A percentile compares a stretch with the other conserved stretches of the same genome.
These are phyloP conservation scores for Hylaeus anthracinus DNA, from an alignment of 1,140 invertebrate genomes.

Conservation along the genomic window DNA sequence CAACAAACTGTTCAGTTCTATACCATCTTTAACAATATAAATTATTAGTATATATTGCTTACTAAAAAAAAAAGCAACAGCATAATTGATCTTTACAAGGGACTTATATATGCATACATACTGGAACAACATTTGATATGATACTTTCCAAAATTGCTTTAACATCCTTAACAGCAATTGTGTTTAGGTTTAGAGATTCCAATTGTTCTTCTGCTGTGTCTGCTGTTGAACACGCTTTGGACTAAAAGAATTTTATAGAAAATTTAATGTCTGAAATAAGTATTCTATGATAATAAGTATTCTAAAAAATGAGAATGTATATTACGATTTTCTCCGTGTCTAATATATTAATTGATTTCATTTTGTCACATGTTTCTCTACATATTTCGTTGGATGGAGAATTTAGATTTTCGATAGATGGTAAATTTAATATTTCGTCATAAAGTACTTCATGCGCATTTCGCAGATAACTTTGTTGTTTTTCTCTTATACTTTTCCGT, in stretches of 20 bases:
- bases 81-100: background rate
- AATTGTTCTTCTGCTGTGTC: background rate
- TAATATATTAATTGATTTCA: background rate
- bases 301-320: background rate
- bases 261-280: background rate
- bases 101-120: background rate
- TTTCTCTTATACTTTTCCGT: conserved; percentile 68
- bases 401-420: conserved; percentile 6
- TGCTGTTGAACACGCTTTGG: background rate
- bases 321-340: background rate
- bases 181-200: background rate
- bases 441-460: conserved; percentile 59
- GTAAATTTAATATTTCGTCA: conserved; percentile 55
- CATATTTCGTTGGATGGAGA: background rate
- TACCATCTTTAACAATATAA: background rate
- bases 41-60: no score
- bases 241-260: conserved; percentile 1
- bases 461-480: conserved; percentile 59
- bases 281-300: background rate
- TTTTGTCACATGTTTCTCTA: background rate
- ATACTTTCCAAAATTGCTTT: conserved; percentile 2
- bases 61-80: no score
- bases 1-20: no score
- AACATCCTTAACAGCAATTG: background rate
- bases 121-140: background rate